A percentile compares a stretch with the other conserved stretches of the same genome.
Conservation (phyloP, 2,888 invertebrate genomes). For the Drosophila formosana region DNA sequence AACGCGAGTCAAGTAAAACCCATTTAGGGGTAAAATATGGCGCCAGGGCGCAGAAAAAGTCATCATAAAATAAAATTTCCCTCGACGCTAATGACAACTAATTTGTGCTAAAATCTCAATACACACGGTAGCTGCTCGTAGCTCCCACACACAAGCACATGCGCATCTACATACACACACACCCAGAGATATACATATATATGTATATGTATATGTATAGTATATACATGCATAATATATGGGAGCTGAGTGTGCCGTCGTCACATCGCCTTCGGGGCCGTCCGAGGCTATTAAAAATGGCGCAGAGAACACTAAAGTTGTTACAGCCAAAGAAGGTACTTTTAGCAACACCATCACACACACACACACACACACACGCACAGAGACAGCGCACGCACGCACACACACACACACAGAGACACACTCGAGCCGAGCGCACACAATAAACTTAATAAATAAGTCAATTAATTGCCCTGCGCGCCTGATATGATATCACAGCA, state of each 20-base stretch:
- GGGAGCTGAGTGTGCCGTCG: constrained; percentile 55
- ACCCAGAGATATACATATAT: background rate
- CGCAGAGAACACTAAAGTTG: constrained; percentile 75
- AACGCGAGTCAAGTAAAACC: constrained; percentile 21
- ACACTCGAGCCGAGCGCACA: constrained; percentile 45
- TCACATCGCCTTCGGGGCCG: constrained; percentile 63
- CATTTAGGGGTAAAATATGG: constrained; percentile 57
- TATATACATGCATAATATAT: constrained; percentile 39
- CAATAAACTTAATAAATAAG: constrained; percentile 81
- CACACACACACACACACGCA: constrained; percentile 11
- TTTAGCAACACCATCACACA: constrained; percentile 37
- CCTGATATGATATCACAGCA: constrained; percentile 71
- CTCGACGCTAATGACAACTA: constrained; percentile 80
- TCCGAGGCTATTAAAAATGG: constrained; percentile 80
- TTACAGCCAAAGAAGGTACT: constrained; percentile 62
- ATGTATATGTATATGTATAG: constrained; percentile 13
- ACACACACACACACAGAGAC: background rate
- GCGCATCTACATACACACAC: constrained; percentile 12
- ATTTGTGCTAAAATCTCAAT: constrained; percentile 76
- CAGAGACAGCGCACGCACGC: constrained; percentile 2
- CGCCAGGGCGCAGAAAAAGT: constrained; percentile 53
- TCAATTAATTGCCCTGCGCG: constrained; percentile 75
- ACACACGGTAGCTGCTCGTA: constrained; percentile 45
- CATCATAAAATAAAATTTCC: constrained; percentile 80
- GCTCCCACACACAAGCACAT: constrained; percentile 13